Evolutionary conservation across 2,888 invertebrate genomes (phyloP).

Genomic region (Andrena hattorfiana): DNA sequence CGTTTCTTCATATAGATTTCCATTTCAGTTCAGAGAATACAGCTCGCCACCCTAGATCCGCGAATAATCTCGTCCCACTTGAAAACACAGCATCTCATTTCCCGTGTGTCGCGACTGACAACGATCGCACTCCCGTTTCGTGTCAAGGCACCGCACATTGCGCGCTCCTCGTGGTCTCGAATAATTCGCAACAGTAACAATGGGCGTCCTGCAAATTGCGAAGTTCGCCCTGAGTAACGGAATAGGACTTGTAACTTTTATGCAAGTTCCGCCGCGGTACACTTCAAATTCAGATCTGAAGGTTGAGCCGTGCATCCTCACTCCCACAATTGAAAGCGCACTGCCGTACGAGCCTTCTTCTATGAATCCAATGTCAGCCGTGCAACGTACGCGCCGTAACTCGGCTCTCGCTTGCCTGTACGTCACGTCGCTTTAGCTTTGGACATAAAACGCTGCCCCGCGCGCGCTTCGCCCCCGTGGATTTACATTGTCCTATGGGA

Average conservation of each 20-base stretch:
- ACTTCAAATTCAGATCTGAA: too few species aligned
- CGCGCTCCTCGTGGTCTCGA: slow-evolving; percentile 15
- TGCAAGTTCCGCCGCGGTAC: neutral
- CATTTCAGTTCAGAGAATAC: neutral
- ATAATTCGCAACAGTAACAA: slow-evolving; percentile 45
- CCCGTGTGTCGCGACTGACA: slow-evolving; percentile 33
- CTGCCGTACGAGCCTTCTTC: too few species aligned
- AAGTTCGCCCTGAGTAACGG: neutral
- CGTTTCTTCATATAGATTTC: neutral
- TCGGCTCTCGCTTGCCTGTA: neutral
- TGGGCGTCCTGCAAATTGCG: slow-evolving; percentile 27
- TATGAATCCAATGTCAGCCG: too few species aligned
- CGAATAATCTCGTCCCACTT: neutral
- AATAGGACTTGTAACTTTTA: neutral
- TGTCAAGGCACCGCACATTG: slow-evolving; percentile 11
- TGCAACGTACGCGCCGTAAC: too few species aligned
- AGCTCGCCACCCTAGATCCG: neutral
- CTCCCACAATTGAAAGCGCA: too few species aligned
- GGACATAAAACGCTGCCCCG: neutral
- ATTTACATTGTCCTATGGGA: too few species aligned
- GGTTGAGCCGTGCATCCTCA: too few species aligned
- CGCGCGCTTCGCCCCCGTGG: too few species aligned
- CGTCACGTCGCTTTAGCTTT: neutral
- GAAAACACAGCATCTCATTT: slow-evolving; percentile 11
- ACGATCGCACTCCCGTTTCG: slow-evolving; percentile 40